These are phyloP conservation scores for Nestor notabilis DNA, from an alignment of 2,113 vertebrate species.

Conservation along the genomic window DNA sequence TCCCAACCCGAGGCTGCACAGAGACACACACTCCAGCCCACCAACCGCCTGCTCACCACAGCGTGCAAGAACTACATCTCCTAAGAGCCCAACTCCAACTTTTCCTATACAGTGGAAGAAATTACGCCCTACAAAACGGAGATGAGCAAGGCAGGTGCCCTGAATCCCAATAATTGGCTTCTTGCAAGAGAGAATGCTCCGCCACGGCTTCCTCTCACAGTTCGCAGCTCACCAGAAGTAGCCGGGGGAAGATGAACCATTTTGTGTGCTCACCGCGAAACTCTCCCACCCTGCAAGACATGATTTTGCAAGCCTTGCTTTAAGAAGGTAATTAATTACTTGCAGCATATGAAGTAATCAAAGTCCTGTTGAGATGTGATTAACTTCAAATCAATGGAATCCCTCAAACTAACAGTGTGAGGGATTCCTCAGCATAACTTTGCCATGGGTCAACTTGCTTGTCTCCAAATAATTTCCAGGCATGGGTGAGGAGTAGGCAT, in stretches of 20 bases:
- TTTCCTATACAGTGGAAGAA: background rate
- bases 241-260: rapidly evolving
- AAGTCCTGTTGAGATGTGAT: background rate
- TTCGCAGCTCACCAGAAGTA: rapidly evolving
- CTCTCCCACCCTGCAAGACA: background rate
- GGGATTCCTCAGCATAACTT: background rate
- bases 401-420: background rate
- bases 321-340: background rate
- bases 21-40: background rate
- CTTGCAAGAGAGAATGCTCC: background rate
- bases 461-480: background rate
- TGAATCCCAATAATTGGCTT: rapidly evolving
- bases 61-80: background rate
- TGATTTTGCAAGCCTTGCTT: background rate
- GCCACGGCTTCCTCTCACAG: background rate
- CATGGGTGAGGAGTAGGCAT: background rate
- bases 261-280: background rate
- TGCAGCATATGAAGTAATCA: rapidly evolving
- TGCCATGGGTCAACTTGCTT: background rate
- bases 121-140: background rate
- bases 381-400: background rate
- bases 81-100: background rate
- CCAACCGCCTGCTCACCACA: background rate
- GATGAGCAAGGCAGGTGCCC: background rate
- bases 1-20: background rate